phyloP scores from a whole-genome alignment of 1,140 invertebrate species.

The Drosophila willistoni region DNA sequence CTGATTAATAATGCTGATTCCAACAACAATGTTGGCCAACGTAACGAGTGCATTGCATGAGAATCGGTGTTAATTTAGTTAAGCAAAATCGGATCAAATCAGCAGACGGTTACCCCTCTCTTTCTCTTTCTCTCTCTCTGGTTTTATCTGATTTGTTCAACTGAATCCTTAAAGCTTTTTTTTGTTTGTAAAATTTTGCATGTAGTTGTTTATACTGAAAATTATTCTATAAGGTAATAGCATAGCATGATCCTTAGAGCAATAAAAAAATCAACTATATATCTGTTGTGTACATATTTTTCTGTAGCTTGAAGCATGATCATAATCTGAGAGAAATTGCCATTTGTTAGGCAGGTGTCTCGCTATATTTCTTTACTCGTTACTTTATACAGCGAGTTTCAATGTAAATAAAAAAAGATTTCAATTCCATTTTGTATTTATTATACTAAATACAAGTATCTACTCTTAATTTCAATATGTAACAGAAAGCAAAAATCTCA shows the following conservation, averaged over 20 bases:
- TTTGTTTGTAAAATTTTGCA: constrained; percentile 47
- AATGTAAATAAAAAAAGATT: constrained; percentile 2
- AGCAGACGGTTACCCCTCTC: not conserved
- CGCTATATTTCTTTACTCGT: not conserved
- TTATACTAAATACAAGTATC: too few relatives aligned
- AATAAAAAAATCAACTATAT: constrained; percentile 25
- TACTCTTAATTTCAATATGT: too few relatives aligned
- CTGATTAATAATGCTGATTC: constrained; percentile 61
- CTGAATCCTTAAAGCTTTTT: constrained; percentile 23
- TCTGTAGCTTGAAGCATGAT: constrained; percentile 47
- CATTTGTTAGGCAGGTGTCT: constrained; percentile 19
- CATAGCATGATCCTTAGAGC: constrained; percentile 29
- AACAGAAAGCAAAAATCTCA: too few relatives aligned
- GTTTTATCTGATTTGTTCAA: constrained; percentile 22
- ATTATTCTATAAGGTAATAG: constrained; percentile 39
- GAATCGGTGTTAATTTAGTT: constrained; percentile 72
- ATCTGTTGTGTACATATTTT: constrained; percentile 22
- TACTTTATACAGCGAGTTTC: too few relatives aligned
- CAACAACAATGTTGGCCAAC: constrained; percentile 76
- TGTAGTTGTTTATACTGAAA: constrained; percentile 58
- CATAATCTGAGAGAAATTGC: constrained; percentile 25
- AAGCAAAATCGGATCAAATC: constrained; percentile 20
- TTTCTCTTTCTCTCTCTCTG: not conserved
- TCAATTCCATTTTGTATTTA: not conserved
- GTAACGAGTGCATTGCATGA: constrained; percentile 77